These are phyloP conservation scores for Anadara kagoshimensis DNA, from an alignment of 1,140 invertebrate species.

Conservation along the genomic window DNA sequence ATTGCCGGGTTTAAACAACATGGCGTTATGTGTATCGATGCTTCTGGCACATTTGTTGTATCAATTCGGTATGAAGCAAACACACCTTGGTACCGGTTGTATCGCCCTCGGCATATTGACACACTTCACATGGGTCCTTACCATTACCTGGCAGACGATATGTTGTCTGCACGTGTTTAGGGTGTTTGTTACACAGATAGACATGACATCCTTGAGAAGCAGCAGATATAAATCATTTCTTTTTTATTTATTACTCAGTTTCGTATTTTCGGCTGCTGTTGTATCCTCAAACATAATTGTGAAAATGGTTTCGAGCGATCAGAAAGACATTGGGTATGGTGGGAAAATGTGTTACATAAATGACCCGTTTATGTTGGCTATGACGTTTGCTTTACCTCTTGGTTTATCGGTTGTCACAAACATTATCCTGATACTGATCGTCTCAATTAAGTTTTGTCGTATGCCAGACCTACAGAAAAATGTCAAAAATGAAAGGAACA, in stretches of 20 bases:
- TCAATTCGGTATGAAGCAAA: slow-evolving; percentile 16
- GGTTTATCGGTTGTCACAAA: slow-evolving; percentile 14
- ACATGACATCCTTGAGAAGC: background rate
- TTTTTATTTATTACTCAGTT: slow-evolving; percentile 6
- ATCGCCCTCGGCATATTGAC: slow-evolving; percentile 18
- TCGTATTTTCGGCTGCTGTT: background rate
- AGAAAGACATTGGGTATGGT: slow-evolving; percentile 22
- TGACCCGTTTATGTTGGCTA: background rate
- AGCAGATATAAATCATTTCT: background rate
- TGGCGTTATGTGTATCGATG: slow-evolving; percentile 20
- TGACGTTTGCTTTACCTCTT: slow-evolving; percentile 21
- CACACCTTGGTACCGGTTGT: slow-evolving; percentile 9
- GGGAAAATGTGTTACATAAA: slow-evolving; percentile 26
- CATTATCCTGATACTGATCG: slow-evolving; percentile 17
- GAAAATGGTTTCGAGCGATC: background rate
- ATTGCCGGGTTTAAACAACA: slow-evolving; percentile 28
- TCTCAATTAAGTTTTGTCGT: slow-evolving; percentile 6
- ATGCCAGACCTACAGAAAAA: slow-evolving; percentile 8
- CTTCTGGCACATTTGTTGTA: slow-evolving; percentile 21
- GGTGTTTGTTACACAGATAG: slow-evolving; percentile 14
- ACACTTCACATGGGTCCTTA: slow-evolving; percentile 27
- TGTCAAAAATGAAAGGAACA: slow-evolving; percentile 9
- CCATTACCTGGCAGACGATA: slow-evolving; percentile 29
- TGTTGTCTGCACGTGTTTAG: slow-evolving; percentile 38
- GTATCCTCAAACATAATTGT: slow-evolving; percentile 7